These are phyloP conservation scores for Microtus oregoni DNA, from an alignment of 2,113 vertebrate species.

Conservation along the genomic window DNA sequence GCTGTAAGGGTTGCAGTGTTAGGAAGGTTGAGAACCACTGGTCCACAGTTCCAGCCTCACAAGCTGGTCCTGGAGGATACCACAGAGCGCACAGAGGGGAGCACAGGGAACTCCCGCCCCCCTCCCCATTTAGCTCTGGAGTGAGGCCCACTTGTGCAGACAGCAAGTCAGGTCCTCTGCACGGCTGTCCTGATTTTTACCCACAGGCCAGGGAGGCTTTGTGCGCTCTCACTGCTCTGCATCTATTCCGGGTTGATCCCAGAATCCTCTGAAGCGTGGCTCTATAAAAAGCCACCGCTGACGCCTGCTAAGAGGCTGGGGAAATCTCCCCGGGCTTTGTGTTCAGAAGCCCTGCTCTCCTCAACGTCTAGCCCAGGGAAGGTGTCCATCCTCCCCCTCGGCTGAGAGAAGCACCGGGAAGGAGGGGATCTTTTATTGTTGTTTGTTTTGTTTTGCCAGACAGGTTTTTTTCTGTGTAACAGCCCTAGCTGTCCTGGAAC, in stretches of 20 bases:
- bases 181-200: slow-evolving; percentile 39
- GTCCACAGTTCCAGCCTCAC: background rate
- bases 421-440: no score
- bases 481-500: no score
- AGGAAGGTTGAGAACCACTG: background rate
- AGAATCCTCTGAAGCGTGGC: slow-evolving; percentile 55
- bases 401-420: no score
- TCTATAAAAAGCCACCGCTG: slow-evolving; percentile 22
- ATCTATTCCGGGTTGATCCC: slow-evolving; percentile 58
- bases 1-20: background rate
- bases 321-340: slow-evolving; percentile 2
- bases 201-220: background rate
- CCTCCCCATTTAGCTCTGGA: background rate
- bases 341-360: background rate
- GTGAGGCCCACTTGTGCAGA: background rate
- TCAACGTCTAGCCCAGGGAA: background rate
- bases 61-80: background rate
- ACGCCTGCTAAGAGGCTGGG: background rate
- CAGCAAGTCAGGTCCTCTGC: background rate
- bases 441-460: no score
- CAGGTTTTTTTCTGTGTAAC: no score
- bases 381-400: background rate
- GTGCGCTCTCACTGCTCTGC: background rate
- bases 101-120: background rate
- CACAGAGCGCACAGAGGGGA: background rate